Base-by-base conservation (phyloP, 92 coral and sea anemone species). In the Ricordea florida region DNA sequence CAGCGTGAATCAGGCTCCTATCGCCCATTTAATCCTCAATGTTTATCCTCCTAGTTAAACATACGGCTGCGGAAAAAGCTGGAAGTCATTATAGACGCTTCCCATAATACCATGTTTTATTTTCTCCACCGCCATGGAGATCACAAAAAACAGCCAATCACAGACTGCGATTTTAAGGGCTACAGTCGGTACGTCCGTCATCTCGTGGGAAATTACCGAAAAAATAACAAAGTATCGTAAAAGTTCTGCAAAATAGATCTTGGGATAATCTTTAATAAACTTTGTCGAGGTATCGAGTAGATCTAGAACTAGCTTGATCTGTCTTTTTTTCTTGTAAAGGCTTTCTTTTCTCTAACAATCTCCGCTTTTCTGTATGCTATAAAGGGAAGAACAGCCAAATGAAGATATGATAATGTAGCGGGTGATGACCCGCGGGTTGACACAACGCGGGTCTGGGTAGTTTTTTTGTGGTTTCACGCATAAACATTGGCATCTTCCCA, bases 141-240 rank as follows among this genome's bases (percentile, higher is more conserved):
- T 90, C n/a, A n/a, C n/a, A n/a, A n/a, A n/a, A n/a, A n/a, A n/a
- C n/a, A 73, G 68, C 96, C 96, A 90, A 90, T 90, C 90, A 83
- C 31, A 57, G 51, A 28, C 23, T 42, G 6, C 53, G 10, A 70
- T 28, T 55, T 40, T 16, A 10, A 28, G 5, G 13, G n/a, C 31
- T 1, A 23, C 13, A 11, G 53, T 53, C n/a, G n/a, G 13, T 0
- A 40, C 14, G 17, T 70, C 10, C 55, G 65, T 70, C 77, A 69
- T 70, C 56, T 52, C 65, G 49, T 30, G 30, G 49, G 38, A 56
- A 70, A 22, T 25, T 10, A 36, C 40, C 29, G 26, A 15, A 21
- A 42, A 65, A 47, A 9, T 13, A 24, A 62, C 33, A n/a, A n/a
- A n/a, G n/a, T n/a, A 0, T 9, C 18, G 7, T 35, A 9, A 14